A percentile compares a stretch with the other conserved stretches of the same genome.
Conservation (phyloP, 1,140 invertebrate genomes). For the Ericerus pela region DNA sequence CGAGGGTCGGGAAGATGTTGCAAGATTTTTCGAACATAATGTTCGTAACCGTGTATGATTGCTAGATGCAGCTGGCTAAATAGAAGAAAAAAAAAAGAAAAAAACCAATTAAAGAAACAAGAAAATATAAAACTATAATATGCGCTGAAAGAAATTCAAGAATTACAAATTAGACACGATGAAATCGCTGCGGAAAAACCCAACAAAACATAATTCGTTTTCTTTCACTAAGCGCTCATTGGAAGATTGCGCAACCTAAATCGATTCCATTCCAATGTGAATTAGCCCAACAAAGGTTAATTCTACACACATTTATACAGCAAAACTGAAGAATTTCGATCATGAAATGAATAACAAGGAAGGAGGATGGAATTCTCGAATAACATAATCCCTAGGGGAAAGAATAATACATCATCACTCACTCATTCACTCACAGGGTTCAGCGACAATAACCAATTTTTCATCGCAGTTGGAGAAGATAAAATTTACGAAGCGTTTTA, state of each 20-base stretch:
- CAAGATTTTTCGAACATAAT: constrained; percentile 2
- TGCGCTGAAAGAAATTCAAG: background rate
- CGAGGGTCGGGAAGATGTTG: constrained; percentile 3
- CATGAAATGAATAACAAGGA: no score
- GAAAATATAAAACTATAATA: background rate
- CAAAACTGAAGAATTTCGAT: no score
- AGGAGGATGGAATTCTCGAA: no score
- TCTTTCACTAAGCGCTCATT: no score
- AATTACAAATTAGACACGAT: background rate
- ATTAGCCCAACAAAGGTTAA: no score
- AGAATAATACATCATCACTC: background rate
- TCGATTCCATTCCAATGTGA: no score
- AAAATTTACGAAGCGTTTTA: background rate
- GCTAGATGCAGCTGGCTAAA: constrained; percentile 14
- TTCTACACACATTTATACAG: no score
- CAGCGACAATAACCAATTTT: background rate
- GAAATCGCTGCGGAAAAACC: background rate
- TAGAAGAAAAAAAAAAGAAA: background rate
- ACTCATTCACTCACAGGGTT: background rate
- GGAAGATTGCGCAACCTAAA: no score
- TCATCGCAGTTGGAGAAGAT: background rate
- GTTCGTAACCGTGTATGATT: constrained; percentile 7
- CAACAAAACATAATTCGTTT: no score
- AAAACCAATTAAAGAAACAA: background rate
- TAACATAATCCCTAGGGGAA: background rate